A percentile compares a stretch with the other conserved stretches of the same genome.
These are phyloP conservation scores for Dendrolimus houi DNA, from an alignment of 2,888 invertebrate species.

Conservation along the genomic window DNA sequence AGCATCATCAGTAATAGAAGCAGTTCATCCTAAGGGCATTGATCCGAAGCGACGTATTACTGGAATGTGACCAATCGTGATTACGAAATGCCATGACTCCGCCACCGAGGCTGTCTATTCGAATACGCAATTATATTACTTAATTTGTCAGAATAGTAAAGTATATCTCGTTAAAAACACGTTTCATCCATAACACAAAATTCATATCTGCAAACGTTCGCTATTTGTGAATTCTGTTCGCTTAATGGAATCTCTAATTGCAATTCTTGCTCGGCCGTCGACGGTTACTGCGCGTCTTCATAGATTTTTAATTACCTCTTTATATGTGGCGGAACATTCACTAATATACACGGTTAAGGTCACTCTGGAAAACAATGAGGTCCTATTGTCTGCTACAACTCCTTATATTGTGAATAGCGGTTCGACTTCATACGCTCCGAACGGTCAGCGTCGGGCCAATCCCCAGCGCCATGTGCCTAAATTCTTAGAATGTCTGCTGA, in stretches of 20 bases:
- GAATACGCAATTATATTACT: conserved; percentile 44
- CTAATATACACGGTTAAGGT: conserved; percentile 55
- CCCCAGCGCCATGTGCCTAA: conserved; percentile 38
- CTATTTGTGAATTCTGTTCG: conserved; percentile 18
- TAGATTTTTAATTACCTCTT: conserved; percentile 65
- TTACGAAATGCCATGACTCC: conserved; percentile 67
- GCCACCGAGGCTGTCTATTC: conserved; percentile 42
- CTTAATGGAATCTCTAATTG: conserved; percentile 36
- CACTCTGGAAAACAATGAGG: conserved; percentile 54
- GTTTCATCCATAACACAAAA: neutral
- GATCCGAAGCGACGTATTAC: conserved; percentile 46
- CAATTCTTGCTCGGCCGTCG: conserved; percentile 30
- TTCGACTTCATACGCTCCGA: conserved; percentile 47
- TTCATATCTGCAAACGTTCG: conserved; percentile 1
- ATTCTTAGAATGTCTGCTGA: conserved; percentile 62
- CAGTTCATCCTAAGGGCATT: conserved; percentile 60
- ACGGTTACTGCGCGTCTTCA: conserved; percentile 30
- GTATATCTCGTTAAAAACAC: neutral
- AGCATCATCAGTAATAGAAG: conserved; percentile 42
- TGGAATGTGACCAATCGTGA: conserved; percentile 68
- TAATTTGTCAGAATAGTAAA: conserved; percentile 3
- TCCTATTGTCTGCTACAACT: conserved; percentile 54
- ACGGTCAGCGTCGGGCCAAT: conserved; percentile 17
- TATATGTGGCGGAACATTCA: conserved; percentile 56
- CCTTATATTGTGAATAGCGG: conserved; percentile 69